Conservation (phyloP, 2,113 vertebrate species). For the Sturnus vulgaris region DNA sequence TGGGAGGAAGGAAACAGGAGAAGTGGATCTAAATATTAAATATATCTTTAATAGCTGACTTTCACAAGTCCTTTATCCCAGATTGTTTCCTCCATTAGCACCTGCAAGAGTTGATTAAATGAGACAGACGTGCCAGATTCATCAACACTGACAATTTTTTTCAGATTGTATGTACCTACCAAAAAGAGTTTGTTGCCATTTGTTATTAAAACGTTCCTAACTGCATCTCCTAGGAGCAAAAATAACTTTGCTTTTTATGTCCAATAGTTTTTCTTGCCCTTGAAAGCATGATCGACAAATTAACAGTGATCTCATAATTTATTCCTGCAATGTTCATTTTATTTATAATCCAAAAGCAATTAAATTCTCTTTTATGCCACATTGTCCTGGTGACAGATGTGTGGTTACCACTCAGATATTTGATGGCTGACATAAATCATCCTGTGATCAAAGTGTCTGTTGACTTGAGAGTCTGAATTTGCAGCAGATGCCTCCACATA, state of each 20-base stretch:
- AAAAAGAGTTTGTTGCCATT: constrained; percentile 62
- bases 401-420: constrained; percentile 74
- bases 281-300: constrained; percentile 63
- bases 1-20: not conserved
- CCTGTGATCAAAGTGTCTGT: constrained; percentile 76
- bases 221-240: constrained; percentile 31
- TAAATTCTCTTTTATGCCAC: constrained; percentile 75
- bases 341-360: constrained; percentile 77
- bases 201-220: constrained; percentile 57
- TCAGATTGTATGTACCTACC: constrained; percentile 35
- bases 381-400: constrained; percentile 75
- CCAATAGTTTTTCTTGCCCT: constrained; percentile 68
- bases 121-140: constrained; percentile 48
- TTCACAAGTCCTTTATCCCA: constrained; percentile 69
- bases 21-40: constrained; percentile 26
- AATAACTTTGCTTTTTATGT: constrained; percentile 43
- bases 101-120: constrained; percentile 66
- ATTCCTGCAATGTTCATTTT: constrained; percentile 69
- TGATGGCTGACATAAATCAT: constrained; percentile 82
- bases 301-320: constrained; percentile 69
- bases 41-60: constrained; percentile 64
- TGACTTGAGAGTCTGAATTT: constrained; percentile 69
- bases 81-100: constrained; percentile 61
- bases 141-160: constrained; percentile 58
- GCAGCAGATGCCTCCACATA: constrained; percentile 74